These are phyloP conservation scores for Apolygus lucorum DNA, from an alignment of 1,140 invertebrate species.

Conservation along the genomic window DNA sequence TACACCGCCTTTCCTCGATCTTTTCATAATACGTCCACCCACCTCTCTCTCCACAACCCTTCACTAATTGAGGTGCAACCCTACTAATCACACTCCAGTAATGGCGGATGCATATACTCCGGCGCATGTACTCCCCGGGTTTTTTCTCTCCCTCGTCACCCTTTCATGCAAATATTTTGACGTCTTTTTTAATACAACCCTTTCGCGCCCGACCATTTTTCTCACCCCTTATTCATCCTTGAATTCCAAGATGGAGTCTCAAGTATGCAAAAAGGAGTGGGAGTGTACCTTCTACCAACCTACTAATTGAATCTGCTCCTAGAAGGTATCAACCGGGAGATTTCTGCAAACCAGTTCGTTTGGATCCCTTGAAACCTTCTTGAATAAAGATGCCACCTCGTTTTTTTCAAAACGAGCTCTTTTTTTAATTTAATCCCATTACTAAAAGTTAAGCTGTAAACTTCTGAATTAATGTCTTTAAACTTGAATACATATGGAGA, in stretches of 20 bases:
- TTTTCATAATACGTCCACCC: not conserved
- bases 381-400: not conserved
- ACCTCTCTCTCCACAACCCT: not conserved
- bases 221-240: not conserved
- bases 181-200: constrained; percentile 2
- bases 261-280: not conserved
- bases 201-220: too few species aligned
- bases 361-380: not conserved
- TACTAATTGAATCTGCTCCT: not conserved
- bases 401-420: not conserved
- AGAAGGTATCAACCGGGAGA: not conserved
- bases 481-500: not conserved
- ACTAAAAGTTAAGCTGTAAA: not conserved
- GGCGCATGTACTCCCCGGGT: constrained; percentile 1
- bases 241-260: not conserved
- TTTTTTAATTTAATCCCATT: not conserved
- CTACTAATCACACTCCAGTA: constrained; percentile 11
- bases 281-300: not conserved
- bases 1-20: not conserved
- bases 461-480: not conserved
- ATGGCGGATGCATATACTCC: constrained; percentile 7
- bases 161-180: not conserved
- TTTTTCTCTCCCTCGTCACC: not conserved
- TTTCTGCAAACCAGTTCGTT: not conserved
- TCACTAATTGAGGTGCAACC: constrained; percentile 13